Evolutionary conservation across 2,113 vertebrate genomes (phyloP), one percentile per base, ranked within the genome.

Genomic region (Toxostoma redivivum): DNA sequence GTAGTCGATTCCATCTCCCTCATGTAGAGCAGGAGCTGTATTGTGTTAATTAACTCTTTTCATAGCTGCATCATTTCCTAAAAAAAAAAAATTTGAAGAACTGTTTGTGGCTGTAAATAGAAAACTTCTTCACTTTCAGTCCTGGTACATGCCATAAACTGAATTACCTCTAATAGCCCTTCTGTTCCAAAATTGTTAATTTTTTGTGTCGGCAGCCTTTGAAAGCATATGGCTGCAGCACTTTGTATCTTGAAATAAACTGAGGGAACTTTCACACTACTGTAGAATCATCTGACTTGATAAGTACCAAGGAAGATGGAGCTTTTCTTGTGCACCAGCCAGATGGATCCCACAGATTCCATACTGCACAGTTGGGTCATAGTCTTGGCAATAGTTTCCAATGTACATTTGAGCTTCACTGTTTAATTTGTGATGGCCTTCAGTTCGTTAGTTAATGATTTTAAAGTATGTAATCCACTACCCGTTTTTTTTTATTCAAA

Each of bases 221-320:
- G 90, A 38, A 90, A 82, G 28, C 87, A 71, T 86, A 83, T 94
- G 88, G 61, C 71, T 93, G 71, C 56, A 62, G 50, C 91, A 80
- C 54, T 88, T 76, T 31, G 19, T 67, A 11, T 88, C 86, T 86
- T 86, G 94, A 92, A 95, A 92, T 94, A 90, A 93, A 65, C 12
- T 2, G 67, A 74, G 70, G 73, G 86, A 92, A 78, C 51, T 88
- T 95, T 94, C 80, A 83, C 94, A 92, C 82, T 66, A 70, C 73
- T 66, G 42, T 44, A 51, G 76, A 93, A 88, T 88, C 91, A 66
- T 94, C 80, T 94, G 90, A 90, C 82, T 93, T 70, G 61, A 11
- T 79, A 76, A 81, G 33, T 84, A 58, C 62, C 65, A 56, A 72
- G 69, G 87, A 57, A 72, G 66, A 73, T 58, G 42, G 65, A 85